Evolutionary conservation across 2,113 vertebrate species (phyloP).

Genomic region (Myrmecobius fasciatus): DNA sequence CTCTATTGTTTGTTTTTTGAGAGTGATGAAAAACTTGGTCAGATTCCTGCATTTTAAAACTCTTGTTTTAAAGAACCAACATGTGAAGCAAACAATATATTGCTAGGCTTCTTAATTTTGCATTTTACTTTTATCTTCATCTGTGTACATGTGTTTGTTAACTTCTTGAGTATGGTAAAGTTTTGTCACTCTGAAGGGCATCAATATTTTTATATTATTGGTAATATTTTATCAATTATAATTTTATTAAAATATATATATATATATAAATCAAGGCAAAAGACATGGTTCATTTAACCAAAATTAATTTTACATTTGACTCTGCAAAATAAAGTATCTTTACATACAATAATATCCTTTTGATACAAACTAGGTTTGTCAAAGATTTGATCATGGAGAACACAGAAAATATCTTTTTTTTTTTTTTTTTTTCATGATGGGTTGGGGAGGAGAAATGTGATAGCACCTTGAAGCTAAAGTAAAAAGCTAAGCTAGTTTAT

Average conservation of each 20-base stretch:
- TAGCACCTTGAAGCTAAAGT: neutral
- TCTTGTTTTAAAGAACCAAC: neutral
- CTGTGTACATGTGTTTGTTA: neutral
- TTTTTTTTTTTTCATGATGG: neutral
- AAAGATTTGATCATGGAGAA: neutral
- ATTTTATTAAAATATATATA: neutral
- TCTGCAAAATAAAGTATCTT: neutral
- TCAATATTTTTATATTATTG: neutral
- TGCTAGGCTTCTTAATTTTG: neutral
- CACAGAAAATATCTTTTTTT: neutral
- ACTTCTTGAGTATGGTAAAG: neutral
- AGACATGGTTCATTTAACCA: conserved; percentile 11
- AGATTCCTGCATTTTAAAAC: neutral
- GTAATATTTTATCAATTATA: neutral
- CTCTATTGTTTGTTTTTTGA: neutral
- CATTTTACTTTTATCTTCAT: neutral
- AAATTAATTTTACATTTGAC: conserved; percentile 9
- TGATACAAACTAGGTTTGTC: conserved; percentile 22
- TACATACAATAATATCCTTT: neutral
- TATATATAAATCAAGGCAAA: neutral
- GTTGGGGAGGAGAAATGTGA: neutral
- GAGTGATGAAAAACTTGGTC: neutral
- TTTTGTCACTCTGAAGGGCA: neutral
- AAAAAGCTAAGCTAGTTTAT: conserved; percentile 5
- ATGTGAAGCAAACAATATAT: conserved; percentile 12